Evolutionary conservation across 2,113 vertebrate species (phyloP), one percentile per base, ranked within the genome.

Genomic region (Accipiter cooperii): DNA sequence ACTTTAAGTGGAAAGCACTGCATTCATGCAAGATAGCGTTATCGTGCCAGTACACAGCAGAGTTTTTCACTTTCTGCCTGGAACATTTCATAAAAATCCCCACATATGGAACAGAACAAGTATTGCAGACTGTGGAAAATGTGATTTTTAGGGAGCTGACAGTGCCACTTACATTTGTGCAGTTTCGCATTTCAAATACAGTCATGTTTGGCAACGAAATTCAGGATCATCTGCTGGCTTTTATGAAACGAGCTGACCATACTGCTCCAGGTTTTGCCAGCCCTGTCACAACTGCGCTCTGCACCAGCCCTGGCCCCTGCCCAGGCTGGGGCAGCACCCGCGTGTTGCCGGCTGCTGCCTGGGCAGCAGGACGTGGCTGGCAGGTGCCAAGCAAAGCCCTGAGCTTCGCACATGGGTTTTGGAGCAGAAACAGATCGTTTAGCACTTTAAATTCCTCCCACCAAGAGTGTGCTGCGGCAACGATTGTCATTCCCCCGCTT

Each of bases 1-100:
- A 95, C 84, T 95, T 96, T 92, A 95, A 95, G 90, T 85, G 70
- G 80, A 95, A 96, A 88, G 89, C 68, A 61, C 33, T 91, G 89
- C 70, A 83, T 95, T 96, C 94, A 92, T 61, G 47, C 73, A 84
- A 93, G 83, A 90, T 78, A 89, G 78, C 22, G 92, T 88, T 65
- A 89, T 66, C 22, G 38, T 96, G 88, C 91, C 93, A 97, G 88
- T 68, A 93, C 47, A 82, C 90, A 12, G 6, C 84, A 40, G 57
- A 90, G 71, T 86, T 96, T 96, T 96, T 94, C 73, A 91, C 94
- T 95, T 92, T 87, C 81, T 91, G 86, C 82, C 81, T 97, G 83
- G 96, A 97, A 89, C 94, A 81, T 81, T 96, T 96, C 85, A 92
- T 83, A 97, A 92, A 94, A 97, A 95, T 90, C 84, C 96, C 91